phyloP scores from a whole-genome alignment of 1,140 invertebrate genomes.

The Lepidurus arcticus region DNA sequence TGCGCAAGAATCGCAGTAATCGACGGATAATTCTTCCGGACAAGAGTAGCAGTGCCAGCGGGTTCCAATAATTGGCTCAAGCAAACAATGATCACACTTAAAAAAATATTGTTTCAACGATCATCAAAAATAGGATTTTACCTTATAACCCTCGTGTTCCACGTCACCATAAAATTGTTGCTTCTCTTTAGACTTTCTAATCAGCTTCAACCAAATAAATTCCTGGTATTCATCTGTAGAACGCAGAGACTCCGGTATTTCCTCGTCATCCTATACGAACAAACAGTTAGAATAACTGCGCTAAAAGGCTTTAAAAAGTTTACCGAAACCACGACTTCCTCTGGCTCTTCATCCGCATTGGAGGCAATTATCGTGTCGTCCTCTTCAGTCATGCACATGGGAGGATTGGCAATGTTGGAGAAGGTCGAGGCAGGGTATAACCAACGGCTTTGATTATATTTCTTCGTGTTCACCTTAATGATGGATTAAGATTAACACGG shows the following conservation, averaged over 20 bases:
- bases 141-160: conserved; percentile 51
- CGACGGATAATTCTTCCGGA: conserved; percentile 44
- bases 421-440: conserved; percentile 64
- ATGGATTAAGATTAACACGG: not conserved
- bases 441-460: conserved; percentile 45
- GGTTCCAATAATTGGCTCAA: conserved; percentile 59
- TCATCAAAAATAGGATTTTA: conserved; percentile 40
- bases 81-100: conserved; percentile 60
- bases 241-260: conserved; percentile 41
- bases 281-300: not conserved
- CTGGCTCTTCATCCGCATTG: conserved; percentile 25
- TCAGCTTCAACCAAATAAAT: conserved; percentile 46
- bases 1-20: conserved; percentile 50
- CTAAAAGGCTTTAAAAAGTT: conserved; percentile 30
- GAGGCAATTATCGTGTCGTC: conserved; percentile 37
- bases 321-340: conserved; percentile 36
- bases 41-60: conserved; percentile 65
- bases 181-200: conserved; percentile 47
- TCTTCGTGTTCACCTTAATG: not conserved
- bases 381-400: conserved; percentile 48
- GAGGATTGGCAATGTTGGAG: conserved; percentile 64
- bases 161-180: conserved; percentile 45
- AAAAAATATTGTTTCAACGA: conserved; percentile 26
- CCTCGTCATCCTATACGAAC: conserved; percentile 41
- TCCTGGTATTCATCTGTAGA: conserved; percentile 44